Evolutionary conservation across 2,888 invertebrate genomes (phyloP).

Genomic region (Peribatodes rhomboidaria): DNA sequence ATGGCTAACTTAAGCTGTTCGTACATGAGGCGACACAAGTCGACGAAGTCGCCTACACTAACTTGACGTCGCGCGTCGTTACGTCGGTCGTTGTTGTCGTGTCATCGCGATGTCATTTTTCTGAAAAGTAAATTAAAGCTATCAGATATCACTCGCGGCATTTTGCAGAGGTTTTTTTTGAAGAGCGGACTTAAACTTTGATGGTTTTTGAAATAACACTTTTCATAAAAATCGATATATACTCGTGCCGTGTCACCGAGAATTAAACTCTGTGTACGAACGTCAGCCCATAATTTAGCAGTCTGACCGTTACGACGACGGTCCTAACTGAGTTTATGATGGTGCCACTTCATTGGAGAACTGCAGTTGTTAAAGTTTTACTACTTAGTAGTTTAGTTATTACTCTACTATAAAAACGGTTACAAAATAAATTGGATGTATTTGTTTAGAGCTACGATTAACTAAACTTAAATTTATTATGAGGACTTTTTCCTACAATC

Average conservation of each 20-base stretch:
- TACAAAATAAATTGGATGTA: neutral
- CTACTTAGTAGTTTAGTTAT: too few species aligned
- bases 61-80: neutral
- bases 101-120: too few species aligned
- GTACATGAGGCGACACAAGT: neutral
- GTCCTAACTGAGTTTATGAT: constrained; percentile 20
- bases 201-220: too few species aligned
- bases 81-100: too few species aligned
- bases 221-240: too few species aligned
- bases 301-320: constrained; percentile 17
- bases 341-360: constrained; percentile 15
- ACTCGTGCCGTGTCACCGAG: neutral
- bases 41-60: neutral
- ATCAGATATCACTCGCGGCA: too few species aligned
- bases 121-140: too few species aligned
- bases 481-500: too few species aligned
- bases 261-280: neutral
- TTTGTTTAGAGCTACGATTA: neutral
- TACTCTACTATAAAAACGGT: neutral
- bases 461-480: neutral
- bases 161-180: too few species aligned
- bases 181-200: too few species aligned
- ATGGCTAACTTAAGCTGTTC: constrained; percentile 10
- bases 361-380: constrained; percentile 1
- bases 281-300: constrained; percentile 18